A percentile compares a stretch with the other conserved stretches of the same genome.
Evolutionary conservation across 2,797 vertebrate species (phyloP).

Genomic region (Pogonophryne albipinna): DNA sequence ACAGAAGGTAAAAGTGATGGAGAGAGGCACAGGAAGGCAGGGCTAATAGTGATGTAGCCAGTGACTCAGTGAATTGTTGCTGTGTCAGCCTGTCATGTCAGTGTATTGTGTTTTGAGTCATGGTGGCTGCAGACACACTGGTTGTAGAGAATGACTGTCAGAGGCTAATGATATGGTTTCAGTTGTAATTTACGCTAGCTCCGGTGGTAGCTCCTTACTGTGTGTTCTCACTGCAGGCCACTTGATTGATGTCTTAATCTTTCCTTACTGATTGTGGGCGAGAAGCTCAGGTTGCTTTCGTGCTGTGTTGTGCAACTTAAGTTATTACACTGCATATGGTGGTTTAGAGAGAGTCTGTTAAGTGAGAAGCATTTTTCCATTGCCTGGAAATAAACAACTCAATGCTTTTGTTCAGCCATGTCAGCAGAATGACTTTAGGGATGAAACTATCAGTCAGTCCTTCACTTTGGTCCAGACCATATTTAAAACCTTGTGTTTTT

Average conservation of each 20-base stretch:
- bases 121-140: slow-evolving; percentile 30
- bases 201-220: neutral
- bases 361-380: neutral
- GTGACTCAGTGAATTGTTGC: slow-evolving; percentile 41
- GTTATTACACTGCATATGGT: neutral
- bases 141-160: slow-evolving; percentile 29
- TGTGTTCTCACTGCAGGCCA: slow-evolving; percentile 7
- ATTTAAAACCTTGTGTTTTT: too few species aligned
- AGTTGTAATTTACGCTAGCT: slow-evolving; percentile 15
- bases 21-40: slow-evolving; percentile 19
- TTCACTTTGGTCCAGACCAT: too few species aligned
- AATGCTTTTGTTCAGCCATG: neutral
- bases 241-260: slow-evolving; percentile 24
- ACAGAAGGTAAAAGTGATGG: slow-evolving; percentile 15
- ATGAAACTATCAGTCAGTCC: neutral
- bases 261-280: neutral
- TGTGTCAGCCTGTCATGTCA: slow-evolving; percentile 51
- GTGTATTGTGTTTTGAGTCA: slow-evolving; percentile 14
- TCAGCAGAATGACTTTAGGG: neutral
- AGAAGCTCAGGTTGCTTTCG: slow-evolving; percentile 14
- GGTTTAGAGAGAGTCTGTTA: neutral
- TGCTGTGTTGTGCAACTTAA: neutral
- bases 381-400: neutral
- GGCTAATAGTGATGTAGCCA: slow-evolving; percentile 35
- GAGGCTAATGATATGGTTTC: slow-evolving; percentile 40